These are phyloP conservation scores for Hydrocynus forskahlii DNA, from an alignment of 2,797 vertebrate genomes.

Conservation along the genomic window DNA sequence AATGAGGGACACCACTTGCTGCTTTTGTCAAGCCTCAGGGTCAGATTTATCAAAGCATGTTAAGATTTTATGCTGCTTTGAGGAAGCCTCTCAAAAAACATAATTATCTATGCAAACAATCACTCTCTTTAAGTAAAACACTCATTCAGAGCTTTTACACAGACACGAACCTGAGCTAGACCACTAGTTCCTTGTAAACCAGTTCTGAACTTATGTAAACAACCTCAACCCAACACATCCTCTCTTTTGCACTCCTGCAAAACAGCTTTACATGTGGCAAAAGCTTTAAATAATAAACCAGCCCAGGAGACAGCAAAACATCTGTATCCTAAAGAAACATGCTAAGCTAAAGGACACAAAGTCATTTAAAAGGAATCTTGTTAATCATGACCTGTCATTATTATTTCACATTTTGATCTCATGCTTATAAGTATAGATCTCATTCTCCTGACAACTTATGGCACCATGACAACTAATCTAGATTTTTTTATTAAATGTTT, in stretches of 20 bases:
- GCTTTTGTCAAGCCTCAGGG: slow-evolving; percentile 26
- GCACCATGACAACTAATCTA: no score
- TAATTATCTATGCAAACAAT: not conserved
- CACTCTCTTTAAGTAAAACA: not conserved
- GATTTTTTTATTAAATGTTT: no score
- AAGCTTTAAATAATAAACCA: slow-evolving; percentile 7
- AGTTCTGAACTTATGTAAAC: not conserved
- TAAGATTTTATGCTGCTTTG: no score
- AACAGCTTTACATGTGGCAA: not conserved
- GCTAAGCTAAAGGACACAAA: not conserved
- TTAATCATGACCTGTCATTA: not conserved
- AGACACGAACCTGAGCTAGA: not conserved
- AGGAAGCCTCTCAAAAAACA: not conserved
- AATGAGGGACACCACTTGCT: slow-evolving; percentile 22
- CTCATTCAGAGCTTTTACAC: not conserved
- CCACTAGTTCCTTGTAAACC: not conserved
- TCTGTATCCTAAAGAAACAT: not conserved
- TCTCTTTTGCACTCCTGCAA: not conserved
- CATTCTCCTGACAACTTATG: not conserved
- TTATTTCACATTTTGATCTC: not conserved
- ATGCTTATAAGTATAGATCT: not conserved
- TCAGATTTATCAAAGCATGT: not conserved
- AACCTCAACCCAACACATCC: not conserved
- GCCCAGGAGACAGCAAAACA: not conserved
- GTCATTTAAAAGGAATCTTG: not conserved